phyloP scores from a whole-genome alignment of 2,888 invertebrate genomes.

The Crossocerus cetratus region DNA sequence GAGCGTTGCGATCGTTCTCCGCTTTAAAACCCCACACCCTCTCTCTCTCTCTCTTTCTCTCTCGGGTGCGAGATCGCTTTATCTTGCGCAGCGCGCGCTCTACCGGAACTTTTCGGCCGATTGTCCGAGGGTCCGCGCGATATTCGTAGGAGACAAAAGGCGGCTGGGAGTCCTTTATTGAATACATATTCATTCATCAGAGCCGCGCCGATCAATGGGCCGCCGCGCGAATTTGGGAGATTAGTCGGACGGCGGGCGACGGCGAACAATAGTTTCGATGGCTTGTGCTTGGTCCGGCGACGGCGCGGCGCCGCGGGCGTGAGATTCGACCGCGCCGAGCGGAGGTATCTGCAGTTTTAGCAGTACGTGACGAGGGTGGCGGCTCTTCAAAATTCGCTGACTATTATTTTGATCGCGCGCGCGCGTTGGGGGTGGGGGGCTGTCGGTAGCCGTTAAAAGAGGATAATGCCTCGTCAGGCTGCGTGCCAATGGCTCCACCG shows the following conservation, averaged over 20 bases:
- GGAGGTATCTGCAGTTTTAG: slow-evolving; percentile 22
- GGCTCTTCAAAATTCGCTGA: slow-evolving; percentile 36
- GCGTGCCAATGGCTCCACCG: slow-evolving; percentile 27
- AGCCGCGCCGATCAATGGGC: slow-evolving; percentile 11
- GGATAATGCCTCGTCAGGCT: slow-evolving; percentile 41
- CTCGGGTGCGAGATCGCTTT: no score
- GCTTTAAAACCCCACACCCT: no score
- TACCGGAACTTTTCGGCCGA: no score
- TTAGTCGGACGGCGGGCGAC: slow-evolving; percentile 7
- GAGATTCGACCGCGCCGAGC: slow-evolving; percentile 3
- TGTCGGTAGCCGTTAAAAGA: slow-evolving; percentile 22
- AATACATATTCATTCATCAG: slow-evolving; percentile 8
- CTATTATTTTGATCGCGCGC: slow-evolving; percentile 34
- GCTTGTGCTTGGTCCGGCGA: slow-evolving; percentile 9
- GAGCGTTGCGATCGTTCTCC: no score
- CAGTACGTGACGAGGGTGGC: slow-evolving; percentile 22
- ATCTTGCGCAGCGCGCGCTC: no score
- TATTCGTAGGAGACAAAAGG: no score
- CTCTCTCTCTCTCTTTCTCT: no score
- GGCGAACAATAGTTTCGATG: slow-evolving; percentile 2
- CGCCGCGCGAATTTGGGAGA: slow-evolving; percentile 16
- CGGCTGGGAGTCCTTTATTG: background rate
- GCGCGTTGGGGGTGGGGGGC: background rate
- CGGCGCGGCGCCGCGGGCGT: background rate
- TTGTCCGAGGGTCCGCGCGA: no score